These are phyloP conservation scores for Danio aesculapii DNA, from an alignment of 2,797 vertebrate genomes.

Conservation along the genomic window DNA sequence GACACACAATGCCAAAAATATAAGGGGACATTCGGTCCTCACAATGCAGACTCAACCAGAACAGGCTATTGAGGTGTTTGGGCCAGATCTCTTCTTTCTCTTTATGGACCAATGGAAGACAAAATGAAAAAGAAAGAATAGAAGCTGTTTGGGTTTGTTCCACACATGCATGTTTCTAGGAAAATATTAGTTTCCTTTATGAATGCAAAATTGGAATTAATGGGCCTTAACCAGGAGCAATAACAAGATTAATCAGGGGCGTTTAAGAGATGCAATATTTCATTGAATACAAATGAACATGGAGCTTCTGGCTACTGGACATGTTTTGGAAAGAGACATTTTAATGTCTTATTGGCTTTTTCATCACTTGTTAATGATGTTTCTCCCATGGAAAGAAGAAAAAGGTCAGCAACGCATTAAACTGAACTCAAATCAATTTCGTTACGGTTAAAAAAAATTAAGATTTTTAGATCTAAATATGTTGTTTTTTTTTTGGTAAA, in stretches of 20 bases:
- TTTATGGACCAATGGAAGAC: neutral
- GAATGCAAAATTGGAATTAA: neutral
- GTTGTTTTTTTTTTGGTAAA: too few relatives aligned
- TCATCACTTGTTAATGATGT: too few relatives aligned
- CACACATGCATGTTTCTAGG: neutral
- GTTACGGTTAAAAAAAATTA: too few relatives aligned
- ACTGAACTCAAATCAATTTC: too few relatives aligned
- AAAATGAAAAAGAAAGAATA: conserved; percentile 2
- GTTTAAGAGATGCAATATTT: neutral
- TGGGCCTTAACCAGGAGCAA: neutral
- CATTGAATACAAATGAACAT: neutral
- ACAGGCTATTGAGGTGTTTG: neutral
- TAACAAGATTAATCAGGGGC: too few relatives aligned
- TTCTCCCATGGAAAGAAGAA: too few relatives aligned
- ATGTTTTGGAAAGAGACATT: neutral
- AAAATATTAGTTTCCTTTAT: neutral
- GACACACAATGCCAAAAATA: too few relatives aligned
- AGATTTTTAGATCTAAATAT: too few relatives aligned
- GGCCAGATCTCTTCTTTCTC: neutral
- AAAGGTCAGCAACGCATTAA: too few relatives aligned
- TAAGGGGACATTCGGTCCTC: too few relatives aligned
- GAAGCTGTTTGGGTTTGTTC: neutral
- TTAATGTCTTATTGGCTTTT: neutral
- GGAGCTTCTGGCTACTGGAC: neutral
- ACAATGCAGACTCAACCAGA: too few relatives aligned